Percentiles rank a stretch among this genome's conserved stretches.
These are phyloP conservation scores for Linurgus olivaceus DNA, from an alignment of 2,797 vertebrate species.

Conservation along the genomic window DNA sequence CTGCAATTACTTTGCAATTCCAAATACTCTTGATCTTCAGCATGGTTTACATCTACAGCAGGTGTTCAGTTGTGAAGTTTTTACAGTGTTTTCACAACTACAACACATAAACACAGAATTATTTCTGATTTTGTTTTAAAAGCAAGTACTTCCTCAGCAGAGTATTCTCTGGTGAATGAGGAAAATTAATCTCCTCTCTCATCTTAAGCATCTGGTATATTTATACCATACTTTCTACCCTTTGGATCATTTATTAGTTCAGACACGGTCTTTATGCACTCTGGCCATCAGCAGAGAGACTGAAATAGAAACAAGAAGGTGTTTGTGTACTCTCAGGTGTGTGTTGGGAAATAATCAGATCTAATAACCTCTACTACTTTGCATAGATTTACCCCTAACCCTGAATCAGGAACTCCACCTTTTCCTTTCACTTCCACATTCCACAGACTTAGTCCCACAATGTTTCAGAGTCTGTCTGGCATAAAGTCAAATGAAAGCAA, in stretches of 20 bases:
- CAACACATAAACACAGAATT: background rate
- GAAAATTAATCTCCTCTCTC: background rate
- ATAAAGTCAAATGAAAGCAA: background rate
- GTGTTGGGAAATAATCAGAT: background rate
- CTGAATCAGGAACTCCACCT: background rate
- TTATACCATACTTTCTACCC: background rate
- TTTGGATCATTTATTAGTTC: background rate
- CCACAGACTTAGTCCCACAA: background rate
- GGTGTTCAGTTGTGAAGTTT: background rate
- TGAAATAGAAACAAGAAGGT: background rate
- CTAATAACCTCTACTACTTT: background rate
- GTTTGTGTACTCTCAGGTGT: background rate
- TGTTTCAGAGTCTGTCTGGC: background rate
- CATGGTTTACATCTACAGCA: background rate
- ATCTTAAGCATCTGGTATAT: background rate
- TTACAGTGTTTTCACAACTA: background rate
- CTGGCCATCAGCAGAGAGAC: background rate
- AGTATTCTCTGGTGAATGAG: background rate
- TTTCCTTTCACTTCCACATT: background rate
- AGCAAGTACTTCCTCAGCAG: background rate
- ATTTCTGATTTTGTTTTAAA: background rate
- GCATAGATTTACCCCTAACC: background rate
- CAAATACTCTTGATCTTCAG: background rate
- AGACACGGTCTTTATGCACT: background rate
- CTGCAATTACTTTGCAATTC: background rate